Evolutionary conservation across 2,113 vertebrate genomes (phyloP).

Genomic region (Numenius arquata): DNA sequence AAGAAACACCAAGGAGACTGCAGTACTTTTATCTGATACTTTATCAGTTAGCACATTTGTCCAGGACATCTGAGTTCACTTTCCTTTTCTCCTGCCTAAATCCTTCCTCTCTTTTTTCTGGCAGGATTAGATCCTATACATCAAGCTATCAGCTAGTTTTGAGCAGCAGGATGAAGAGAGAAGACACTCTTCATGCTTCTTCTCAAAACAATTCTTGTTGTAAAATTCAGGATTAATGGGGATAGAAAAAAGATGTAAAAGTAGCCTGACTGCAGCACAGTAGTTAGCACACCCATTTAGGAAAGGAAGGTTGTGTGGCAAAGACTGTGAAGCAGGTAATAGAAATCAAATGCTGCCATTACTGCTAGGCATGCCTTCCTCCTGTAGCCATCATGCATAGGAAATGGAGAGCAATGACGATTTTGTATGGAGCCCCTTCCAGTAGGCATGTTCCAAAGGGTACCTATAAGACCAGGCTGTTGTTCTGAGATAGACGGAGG

Average conservation of each 20-base stretch:
- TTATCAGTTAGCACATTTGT: background rate
- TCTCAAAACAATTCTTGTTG: background rate
- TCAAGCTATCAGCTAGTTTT: background rate
- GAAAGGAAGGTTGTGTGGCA: background rate
- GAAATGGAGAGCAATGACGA: background rate
- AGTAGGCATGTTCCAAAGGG: background rate
- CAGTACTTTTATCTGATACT: background rate
- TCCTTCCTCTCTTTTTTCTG: background rate
- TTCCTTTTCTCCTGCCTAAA: background rate
- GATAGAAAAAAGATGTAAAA: background rate
- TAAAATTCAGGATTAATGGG: background rate
- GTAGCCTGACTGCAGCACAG: background rate
- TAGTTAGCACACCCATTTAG: background rate
- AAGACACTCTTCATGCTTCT: background rate
- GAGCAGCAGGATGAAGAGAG: background rate
- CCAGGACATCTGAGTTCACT: background rate
- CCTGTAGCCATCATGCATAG: fast-evolving
- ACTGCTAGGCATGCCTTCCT: background rate
- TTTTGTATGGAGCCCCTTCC: background rate
- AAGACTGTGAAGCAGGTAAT: background rate
- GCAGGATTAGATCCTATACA: background rate
- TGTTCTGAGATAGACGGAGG: background rate
- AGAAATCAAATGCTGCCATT: background rate
- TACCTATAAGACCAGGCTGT: background rate
- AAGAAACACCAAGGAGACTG: background rate